Evolutionary conservation across 2,888 invertebrate genomes (phyloP).

Genomic region (Mesoligia furuncula): DNA sequence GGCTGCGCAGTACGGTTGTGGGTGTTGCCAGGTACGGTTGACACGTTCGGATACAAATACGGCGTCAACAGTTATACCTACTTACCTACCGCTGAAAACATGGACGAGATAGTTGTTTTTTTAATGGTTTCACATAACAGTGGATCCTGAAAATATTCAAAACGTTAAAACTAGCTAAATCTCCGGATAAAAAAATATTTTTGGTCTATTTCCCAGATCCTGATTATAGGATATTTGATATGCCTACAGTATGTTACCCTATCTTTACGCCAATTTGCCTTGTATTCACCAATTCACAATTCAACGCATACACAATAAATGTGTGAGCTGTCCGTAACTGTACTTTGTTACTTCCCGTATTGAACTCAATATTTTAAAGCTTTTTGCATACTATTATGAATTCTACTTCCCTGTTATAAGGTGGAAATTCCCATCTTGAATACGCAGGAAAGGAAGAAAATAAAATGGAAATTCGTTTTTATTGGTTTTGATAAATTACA

Average conservation of each 20-base stretch:
- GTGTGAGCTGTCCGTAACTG: constrained; percentile 55
- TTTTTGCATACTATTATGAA: background rate
- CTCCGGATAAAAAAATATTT: constrained; percentile 1
- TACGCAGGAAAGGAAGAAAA: constrained; percentile 42
- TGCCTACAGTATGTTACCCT: constrained; percentile 26
- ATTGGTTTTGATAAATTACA: constrained; percentile 61
- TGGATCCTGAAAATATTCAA: background rate
- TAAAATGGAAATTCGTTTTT: constrained; percentile 62
- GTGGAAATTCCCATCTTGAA: constrained; percentile 2
- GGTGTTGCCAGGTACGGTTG: no score
- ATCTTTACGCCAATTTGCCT: constrained; percentile 55
- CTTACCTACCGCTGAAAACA: no score
- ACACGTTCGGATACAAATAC: no score
- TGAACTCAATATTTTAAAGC: constrained; percentile 42
- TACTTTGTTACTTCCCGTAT: constrained; percentile 55
- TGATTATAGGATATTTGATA: constrained; percentile 37
- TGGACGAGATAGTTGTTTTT: background rate
- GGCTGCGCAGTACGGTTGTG: no score
- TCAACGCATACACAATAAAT: constrained; percentile 59
- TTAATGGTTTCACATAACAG: background rate
- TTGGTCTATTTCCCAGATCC: background rate
- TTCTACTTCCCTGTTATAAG: background rate
- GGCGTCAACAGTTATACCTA: no score
- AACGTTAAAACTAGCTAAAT: background rate
- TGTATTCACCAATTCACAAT: constrained; percentile 61